phyloP scores from a whole-genome alignment of 2,113 vertebrate species.

The Bombycilla garrulus region DNA sequence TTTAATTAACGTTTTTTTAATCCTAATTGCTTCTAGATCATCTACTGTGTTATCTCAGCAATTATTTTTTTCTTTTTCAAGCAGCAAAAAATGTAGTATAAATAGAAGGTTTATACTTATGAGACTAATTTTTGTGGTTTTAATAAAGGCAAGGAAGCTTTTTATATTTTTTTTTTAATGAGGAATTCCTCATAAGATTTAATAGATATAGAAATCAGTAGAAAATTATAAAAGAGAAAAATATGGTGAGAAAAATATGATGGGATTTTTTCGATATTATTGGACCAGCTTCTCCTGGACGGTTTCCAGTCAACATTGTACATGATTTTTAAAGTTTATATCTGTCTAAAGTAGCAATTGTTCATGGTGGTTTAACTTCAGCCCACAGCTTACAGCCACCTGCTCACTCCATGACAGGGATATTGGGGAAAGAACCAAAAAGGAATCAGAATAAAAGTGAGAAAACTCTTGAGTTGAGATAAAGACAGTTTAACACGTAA shows the following conservation, averaged over 20 bases:
- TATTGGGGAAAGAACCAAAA: neutral
- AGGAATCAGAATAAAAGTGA: neutral
- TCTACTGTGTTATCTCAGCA: neutral
- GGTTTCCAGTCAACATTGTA: neutral
- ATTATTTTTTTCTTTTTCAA: neutral
- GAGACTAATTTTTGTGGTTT: neutral
- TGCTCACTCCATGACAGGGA: neutral
- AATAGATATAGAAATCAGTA: neutral
- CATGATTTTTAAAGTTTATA: neutral
- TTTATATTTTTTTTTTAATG: neutral
- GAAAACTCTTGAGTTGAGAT: neutral
- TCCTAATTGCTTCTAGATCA: conserved; percentile 3
- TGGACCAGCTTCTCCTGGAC: neutral
- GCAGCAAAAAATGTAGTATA: neutral
- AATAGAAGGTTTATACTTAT: neutral
- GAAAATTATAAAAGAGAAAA: neutral
- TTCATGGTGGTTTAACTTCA: neutral
- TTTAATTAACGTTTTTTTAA: conserved; percentile 10
- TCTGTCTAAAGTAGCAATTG: neutral
- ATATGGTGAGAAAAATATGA: neutral
- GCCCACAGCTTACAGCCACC: neutral
- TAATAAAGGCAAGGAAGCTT: neutral
- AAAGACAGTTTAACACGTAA: fast-evolving
- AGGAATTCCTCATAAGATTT: neutral
- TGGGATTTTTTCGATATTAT: neutral